Base-by-base conservation (phyloP, 1,140 invertebrate species). In the Eupristina koningsbergeri region DNA sequence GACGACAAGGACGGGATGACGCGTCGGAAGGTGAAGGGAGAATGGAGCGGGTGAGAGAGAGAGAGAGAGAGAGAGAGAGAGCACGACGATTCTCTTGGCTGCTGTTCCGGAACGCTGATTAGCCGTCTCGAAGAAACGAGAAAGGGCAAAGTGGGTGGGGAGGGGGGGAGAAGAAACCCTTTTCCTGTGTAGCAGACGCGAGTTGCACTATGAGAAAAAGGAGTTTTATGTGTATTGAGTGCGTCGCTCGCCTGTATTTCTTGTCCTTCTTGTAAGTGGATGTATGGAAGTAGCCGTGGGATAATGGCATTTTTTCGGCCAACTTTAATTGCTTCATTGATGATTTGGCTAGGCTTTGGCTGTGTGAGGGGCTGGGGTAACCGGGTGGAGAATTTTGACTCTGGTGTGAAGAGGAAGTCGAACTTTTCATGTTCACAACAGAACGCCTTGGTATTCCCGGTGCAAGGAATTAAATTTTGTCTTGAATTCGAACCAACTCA, bases 21-120 rank as follows among this genome's bases (percentile, higher is more conserved):
- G 81, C 36, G 61, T 82, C n/a, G n/a, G n/a, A n/a, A n/a, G n/a
- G n/a, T n/a, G n/a, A n/a, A n/a, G n/a, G n/a, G n/a, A n/a, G n/a
- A n/a, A n/a, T n/a, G n/a, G n/a, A n/a, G 80, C 63, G 81, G 77
- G 78, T 17, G 26, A 41, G 34, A 53, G 58, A 64, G 34, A 31
- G 3, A 15, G 3, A 22, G n/a, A 50, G 9, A 34, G 36, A 53
- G 31, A 36, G 75, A n/a, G 36, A 75, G 29, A 34, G 6, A 61
- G n/a, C 61, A 15, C 45, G 36, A 45, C 36, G 39, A 82, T 53
- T 75, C 73, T 73, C 34, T 39, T 81, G 58, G 26, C 47, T 80
- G 73, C 47, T 78, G 79, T 85, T 85, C 79, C 84, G 80, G 84
- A 85, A 81, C 84, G 64, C 45, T 85, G 84, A 85, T 85, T 81